A percentile compares a stretch with the other conserved stretches of the same genome.
Conservation (phyloP, 2,113 vertebrate species). For the Trochalopteron elliotii region DNA sequence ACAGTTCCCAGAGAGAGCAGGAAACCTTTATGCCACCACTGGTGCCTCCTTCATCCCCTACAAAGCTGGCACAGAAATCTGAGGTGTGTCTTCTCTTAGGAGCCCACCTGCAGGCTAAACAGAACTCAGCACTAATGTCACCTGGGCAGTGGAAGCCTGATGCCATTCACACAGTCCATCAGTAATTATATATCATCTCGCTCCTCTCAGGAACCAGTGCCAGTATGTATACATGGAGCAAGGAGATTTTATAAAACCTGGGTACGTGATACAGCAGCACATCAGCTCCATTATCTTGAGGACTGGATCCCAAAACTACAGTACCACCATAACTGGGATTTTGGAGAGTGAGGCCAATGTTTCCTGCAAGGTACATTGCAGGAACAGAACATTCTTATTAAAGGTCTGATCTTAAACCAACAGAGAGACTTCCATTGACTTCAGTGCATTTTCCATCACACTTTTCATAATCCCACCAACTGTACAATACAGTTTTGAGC, state of each 20-base stretch:
- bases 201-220: background rate
- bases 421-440: rapidly evolving
- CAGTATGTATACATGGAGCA: background rate
- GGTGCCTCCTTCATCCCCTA: background rate
- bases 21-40: background rate
- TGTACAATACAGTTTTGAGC: background rate
- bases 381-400: background rate
- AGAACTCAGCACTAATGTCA: background rate
- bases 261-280: background rate
- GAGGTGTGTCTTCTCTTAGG: background rate
- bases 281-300: background rate
- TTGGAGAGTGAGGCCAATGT: background rate
- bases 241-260: background rate
- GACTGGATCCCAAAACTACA: background rate
- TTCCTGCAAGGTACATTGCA: background rate
- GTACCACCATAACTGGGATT: background rate
- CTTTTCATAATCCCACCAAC: background rate
- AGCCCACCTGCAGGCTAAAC: background rate
- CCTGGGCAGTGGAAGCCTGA: background rate
- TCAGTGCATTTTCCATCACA: background rate
- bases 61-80: background rate
- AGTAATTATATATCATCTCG: background rate
- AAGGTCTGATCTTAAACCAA: background rate
- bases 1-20: background rate
- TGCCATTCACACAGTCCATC: background rate